These are phyloP conservation scores for Corvus hawaiiensis DNA, from an alignment of 2,113 vertebrate species.

Conservation along the genomic window DNA sequence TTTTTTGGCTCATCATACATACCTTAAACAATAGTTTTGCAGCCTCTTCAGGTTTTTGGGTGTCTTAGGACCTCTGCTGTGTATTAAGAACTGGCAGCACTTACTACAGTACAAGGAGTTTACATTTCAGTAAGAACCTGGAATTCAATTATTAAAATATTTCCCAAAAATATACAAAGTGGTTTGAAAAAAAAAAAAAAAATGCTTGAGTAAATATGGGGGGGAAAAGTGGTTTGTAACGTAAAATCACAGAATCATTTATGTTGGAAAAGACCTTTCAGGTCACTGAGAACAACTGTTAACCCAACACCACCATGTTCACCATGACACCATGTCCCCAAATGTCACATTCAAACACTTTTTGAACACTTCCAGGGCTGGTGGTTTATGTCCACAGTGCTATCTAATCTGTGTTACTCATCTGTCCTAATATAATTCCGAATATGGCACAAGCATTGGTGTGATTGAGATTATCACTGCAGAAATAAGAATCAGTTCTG, in stretches of 20 bases:
- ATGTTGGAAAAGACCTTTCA: not conserved
- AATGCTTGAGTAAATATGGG: not conserved
- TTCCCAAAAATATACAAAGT: not conserved
- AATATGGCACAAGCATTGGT: not conserved
- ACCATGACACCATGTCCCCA: fast-evolving
- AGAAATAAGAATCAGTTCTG: not conserved
- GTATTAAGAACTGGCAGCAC: not conserved
- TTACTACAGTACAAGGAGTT: not conserved
- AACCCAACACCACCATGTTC: fast-evolving
- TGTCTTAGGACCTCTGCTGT: not conserved
- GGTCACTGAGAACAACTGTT: not conserved
- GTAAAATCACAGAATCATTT: not conserved
- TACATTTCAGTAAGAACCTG: not conserved
- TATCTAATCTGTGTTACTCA: not conserved
- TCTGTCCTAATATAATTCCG: not conserved
- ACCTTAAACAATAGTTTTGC: not conserved
- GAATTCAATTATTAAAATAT: not conserved
- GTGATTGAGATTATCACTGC: not conserved
- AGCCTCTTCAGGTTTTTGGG: not conserved
- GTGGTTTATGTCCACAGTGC: not conserved
- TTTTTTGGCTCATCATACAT: not conserved
- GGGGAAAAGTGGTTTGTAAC: not conserved
- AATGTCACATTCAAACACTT: not conserved
- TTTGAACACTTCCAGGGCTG: not conserved
- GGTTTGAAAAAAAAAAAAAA: too few species aligned